Percentiles rank a stretch among this genome's conserved stretches.
These are phyloP conservation scores for Spodoptera litura DNA, from an alignment of 1,140 invertebrate genomes.

Conservation along the genomic window DNA sequence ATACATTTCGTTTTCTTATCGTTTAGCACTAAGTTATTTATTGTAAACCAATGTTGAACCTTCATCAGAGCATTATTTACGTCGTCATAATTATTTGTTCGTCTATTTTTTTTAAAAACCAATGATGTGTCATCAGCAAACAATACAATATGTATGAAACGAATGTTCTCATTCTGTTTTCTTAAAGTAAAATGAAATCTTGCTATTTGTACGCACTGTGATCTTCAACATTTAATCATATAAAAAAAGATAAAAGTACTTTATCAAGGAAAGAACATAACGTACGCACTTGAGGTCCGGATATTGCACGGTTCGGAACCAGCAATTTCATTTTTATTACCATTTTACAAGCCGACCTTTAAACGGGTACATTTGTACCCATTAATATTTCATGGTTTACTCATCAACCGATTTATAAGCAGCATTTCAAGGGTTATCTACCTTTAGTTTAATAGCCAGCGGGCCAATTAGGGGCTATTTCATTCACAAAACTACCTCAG, in stretches of 20 bases:
- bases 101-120: too few species aligned
- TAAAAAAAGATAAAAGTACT: not conserved
- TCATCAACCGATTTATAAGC: conserved; percentile 38
- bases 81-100: too few species aligned
- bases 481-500: conserved; percentile 70
- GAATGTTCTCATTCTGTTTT: too few species aligned
- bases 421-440: conserved; percentile 47
- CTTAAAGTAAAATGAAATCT: too few species aligned
- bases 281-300: not conserved
- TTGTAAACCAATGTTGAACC: too few species aligned
- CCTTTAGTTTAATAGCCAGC: conserved; percentile 53
- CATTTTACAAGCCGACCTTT: conserved; percentile 2
- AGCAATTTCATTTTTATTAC: not conserved
- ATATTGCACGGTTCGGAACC: conserved; percentile 12
- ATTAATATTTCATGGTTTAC: conserved; percentile 10
- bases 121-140: too few species aligned
- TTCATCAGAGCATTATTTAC: too few species aligned
- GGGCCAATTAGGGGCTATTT: conserved; percentile 70
- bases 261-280: not conserved
- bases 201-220: too few species aligned
- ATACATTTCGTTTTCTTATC: too few species aligned
- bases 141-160: too few species aligned
- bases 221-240: not conserved
- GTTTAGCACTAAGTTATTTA: too few species aligned
- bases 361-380: conserved; percentile 27